phyloP scores from a whole-genome alignment of 2,797 vertebrate genomes.

The Premnoplex brunnescens region DNA sequence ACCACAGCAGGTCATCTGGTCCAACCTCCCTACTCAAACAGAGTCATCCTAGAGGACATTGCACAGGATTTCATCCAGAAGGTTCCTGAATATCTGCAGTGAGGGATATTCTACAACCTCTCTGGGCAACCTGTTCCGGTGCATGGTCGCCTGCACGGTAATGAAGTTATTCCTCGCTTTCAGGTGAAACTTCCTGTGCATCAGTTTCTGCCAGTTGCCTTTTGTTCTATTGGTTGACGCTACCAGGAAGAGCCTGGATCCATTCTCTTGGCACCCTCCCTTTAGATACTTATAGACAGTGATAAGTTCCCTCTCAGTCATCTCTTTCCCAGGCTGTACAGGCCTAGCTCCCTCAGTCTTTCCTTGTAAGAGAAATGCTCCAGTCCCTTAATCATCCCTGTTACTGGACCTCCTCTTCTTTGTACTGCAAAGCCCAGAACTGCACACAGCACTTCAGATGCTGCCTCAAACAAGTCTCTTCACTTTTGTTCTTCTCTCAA shows the following conservation, averaged over 20 bases:
- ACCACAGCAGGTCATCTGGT: background rate
- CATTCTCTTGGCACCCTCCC: background rate
- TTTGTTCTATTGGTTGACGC: background rate
- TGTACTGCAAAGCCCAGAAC: background rate
- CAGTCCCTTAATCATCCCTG: background rate
- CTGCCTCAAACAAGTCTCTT: background rate
- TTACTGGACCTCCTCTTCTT: background rate
- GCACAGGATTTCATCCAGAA: accelerated
- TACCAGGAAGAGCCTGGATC: background rate
- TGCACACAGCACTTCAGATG: background rate
- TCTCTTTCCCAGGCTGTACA: background rate
- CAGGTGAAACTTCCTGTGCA: background rate
- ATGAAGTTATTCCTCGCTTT: background rate
- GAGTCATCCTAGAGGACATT: accelerated
- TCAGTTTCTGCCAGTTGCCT: background rate
- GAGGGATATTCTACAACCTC: accelerated
- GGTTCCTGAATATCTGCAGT: background rate
- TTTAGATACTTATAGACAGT: background rate
- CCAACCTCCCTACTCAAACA: background rate
- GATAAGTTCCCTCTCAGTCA: background rate
- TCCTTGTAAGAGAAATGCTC: background rate
- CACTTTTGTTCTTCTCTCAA: background rate
- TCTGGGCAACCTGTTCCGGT: background rate
- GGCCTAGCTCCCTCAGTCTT: background rate
- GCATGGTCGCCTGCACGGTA: accelerated